A percentile compares a stretch with the other conserved stretches of the same genome.
Conservation (phyloP, 2,113 vertebrate genomes). For the Sprattus sprattus region DNA sequence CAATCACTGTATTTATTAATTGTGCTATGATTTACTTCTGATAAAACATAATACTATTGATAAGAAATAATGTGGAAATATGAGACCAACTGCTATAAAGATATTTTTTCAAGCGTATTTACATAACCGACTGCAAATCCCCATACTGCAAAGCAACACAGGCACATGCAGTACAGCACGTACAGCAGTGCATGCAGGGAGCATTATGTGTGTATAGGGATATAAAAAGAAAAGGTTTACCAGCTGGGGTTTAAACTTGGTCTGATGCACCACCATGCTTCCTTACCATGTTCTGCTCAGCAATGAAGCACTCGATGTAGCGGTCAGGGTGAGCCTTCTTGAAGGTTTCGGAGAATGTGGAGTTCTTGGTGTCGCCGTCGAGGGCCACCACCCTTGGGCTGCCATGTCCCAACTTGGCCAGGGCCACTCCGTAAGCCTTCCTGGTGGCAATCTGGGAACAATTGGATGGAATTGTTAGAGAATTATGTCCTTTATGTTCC, state of each 20-base stretch:
- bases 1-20: background rate
- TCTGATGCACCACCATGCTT: background rate
- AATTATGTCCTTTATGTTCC: too few relatives aligned
- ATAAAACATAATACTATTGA: background rate
- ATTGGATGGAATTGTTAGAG: background rate
- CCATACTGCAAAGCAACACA: background rate
- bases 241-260: too few relatives aligned
- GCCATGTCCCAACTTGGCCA: conserved; percentile 75
- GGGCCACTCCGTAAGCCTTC: conserved; percentile 77
- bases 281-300: conserved; percentile 84
- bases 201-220: background rate
- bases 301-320: conserved; percentile 83
- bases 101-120: too few relatives aligned
- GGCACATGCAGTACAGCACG: conserved; percentile 11
- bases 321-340: conserved; percentile 78
- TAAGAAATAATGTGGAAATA: too few relatives aligned
- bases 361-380: conserved; percentile 84
- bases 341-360: conserved; percentile 81
- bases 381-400: conserved; percentile 78
- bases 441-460: conserved; percentile 75
- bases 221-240: background rate
- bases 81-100: too few relatives aligned
- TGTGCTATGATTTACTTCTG: background rate
- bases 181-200: background rate
- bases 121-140: too few relatives aligned